phyloP scores from a whole-genome alignment of 2,888 invertebrate genomes.

The Rhopalosiphum nymphaeae region DNA sequence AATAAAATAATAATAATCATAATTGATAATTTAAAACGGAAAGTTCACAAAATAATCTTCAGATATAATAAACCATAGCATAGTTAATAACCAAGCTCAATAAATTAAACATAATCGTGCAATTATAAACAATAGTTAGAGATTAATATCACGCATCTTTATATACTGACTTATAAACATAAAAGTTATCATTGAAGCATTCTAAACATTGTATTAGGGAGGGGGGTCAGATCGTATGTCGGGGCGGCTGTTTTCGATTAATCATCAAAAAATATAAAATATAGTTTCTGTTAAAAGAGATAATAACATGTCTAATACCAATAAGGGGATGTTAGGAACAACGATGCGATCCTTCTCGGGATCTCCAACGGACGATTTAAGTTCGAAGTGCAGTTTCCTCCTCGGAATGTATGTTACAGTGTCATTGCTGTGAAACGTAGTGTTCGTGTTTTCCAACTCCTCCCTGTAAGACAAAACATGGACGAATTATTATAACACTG shows the following conservation, averaged over 20 bases:
- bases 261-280: neutral
- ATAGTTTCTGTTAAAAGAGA: neutral
- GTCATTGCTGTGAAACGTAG: constrained; percentile 77
- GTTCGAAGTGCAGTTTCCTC: constrained; percentile 75
- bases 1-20: neutral
- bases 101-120: too few relatives aligned
- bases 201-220: neutral
- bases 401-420: constrained; percentile 78
- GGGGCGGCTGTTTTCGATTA: neutral
- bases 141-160: neutral
- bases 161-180: neutral
- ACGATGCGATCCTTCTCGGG: constrained; percentile 75
- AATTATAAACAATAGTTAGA: neutral
- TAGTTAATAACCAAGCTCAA: too few relatives aligned
- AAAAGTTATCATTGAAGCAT: neutral
- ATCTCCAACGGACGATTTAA: constrained; percentile 78
- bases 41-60: neutral
- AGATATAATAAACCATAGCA: neutral
- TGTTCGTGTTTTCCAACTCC: constrained; percentile 77
- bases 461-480: constrained; percentile 74
- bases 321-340: constrained; percentile 80
- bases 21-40: neutral
- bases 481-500: neutral
- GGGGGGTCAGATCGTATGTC: neutral
- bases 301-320: constrained; percentile 72